A percentile compares a stretch with the other conserved stretches of the same genome.
Evolutionary conservation across 2,113 vertebrate genomes (phyloP).

Genomic region (Lucifuga dentata): DNA sequence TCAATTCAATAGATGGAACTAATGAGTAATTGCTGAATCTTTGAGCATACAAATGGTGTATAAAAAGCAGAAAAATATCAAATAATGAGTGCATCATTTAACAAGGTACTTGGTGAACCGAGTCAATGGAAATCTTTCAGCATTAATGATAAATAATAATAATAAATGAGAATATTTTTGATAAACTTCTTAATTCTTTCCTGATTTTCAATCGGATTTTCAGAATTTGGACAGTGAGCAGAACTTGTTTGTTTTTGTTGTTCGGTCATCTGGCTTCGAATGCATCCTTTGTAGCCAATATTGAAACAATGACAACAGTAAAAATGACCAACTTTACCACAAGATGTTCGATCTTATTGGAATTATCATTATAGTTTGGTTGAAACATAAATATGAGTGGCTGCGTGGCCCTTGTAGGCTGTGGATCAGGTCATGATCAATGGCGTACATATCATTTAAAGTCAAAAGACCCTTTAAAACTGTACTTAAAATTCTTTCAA

Average conservation of each 20-base stretch:
- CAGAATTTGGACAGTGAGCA: background rate
- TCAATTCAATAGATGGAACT: too few species aligned
- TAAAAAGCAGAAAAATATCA: slow-evolving; percentile 6
- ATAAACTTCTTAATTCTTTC: background rate
- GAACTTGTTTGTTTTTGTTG: background rate
- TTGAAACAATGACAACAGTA: too few species aligned
- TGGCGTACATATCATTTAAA: background rate
- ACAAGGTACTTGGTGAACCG: background rate
- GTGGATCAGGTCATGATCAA: background rate
- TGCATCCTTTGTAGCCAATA: background rate
- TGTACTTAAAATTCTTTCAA: too few species aligned
- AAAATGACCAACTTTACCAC: background rate
- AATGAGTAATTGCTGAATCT: background rate
- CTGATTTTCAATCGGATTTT: background rate
- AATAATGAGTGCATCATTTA: slow-evolving; percentile 13
- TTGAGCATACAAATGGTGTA: slow-evolving; percentile 5
- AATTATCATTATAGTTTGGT: background rate
- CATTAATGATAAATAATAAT: background rate
- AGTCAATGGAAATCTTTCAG: slow-evolving; percentile 5
- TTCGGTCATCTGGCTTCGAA: background rate
- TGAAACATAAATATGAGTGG: background rate
- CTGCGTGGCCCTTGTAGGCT: too few species aligned
- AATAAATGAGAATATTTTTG: too few species aligned
- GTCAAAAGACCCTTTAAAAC: background rate
- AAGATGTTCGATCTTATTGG: too few species aligned